Conservation (phyloP, 2,888 invertebrate species). For the Agrotis exclamationis region DNA sequence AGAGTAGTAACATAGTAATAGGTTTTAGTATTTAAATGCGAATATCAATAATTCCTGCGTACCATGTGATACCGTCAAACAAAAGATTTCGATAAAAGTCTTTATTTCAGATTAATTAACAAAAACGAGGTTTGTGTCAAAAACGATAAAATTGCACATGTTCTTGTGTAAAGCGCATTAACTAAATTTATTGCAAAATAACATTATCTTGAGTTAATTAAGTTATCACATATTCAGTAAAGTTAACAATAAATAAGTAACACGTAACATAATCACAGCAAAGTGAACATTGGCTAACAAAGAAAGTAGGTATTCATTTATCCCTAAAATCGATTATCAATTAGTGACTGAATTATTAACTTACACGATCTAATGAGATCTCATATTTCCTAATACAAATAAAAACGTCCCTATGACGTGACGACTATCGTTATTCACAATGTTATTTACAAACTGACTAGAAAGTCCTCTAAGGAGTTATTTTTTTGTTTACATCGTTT, state of each 20-base stretch:
- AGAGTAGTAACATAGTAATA: constrained; percentile 90
- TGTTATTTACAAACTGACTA: constrained; percentile 91
- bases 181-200: constrained; percentile 84
- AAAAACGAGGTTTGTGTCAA: constrained; percentile 72
- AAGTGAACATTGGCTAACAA: constrained; percentile 91
- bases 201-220: constrained; percentile 84
- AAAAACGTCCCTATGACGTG: constrained; percentile 86
- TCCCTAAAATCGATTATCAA: constrained; percentile 89
- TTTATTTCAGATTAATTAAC: constrained; percentile 70
- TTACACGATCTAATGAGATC: constrained; percentile 91
- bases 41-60: constrained; percentile 83
- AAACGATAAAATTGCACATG: constrained; percentile 76
- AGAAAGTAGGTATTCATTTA: constrained; percentile 85
- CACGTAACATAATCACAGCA: constrained; percentile 90
- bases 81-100: constrained; percentile 67
- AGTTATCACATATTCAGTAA: constrained; percentile 87
- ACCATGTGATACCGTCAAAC: constrained; percentile 73
- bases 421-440: constrained; percentile 89
- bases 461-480: constrained; percentile 86
- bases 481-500: constrained; percentile 80
- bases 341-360: constrained; percentile 89
- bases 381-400: constrained; percentile 88
- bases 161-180: constrained; percentile 75
- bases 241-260: constrained; percentile 89
- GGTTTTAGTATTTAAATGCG: constrained; percentile 88